These are phyloP conservation scores for Setophaga kirtlandii DNA, from an alignment of 2,113 vertebrate species.

Conservation along the genomic window DNA sequence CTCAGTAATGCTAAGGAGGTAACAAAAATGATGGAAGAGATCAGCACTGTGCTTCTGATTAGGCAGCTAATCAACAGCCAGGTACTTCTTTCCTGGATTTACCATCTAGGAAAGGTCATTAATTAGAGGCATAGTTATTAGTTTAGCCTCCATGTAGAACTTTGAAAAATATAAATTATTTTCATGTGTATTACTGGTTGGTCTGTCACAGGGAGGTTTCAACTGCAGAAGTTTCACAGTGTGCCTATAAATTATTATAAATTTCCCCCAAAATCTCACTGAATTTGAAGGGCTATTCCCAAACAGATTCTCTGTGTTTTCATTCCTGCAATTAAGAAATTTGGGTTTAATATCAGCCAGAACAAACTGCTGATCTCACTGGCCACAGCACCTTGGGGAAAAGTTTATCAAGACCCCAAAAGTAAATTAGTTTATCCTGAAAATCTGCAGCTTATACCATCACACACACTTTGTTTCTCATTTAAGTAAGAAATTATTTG, in stretches of 20 bases:
- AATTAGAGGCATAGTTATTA: neutral
- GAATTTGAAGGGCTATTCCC: neutral
- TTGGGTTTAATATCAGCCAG: neutral
- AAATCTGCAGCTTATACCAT: neutral
- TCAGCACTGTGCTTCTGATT: neutral
- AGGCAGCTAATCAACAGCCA: slow-evolving; percentile 24
- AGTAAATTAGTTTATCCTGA: neutral
- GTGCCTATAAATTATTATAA: neutral
- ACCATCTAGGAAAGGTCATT: neutral
- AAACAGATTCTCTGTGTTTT: neutral
- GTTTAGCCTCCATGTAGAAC: neutral
- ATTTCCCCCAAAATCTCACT: neutral
- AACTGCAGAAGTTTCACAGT: neutral
- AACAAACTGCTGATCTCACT: neutral
- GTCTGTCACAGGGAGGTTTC: neutral
- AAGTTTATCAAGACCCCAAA: neutral
- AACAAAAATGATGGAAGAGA: neutral
- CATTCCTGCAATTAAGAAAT: neutral
- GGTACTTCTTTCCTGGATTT: slow-evolving; percentile 1
- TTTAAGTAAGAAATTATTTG: neutral
- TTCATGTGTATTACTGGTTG: neutral
- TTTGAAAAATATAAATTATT: neutral
- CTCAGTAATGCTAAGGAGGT: neutral
- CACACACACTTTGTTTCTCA: neutral
- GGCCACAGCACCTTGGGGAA: neutral